Evolutionary conservation across 2,888 invertebrate genomes (phyloP), one percentile per base, ranked within the genome.

Genomic region (Dinocampus coccinellae): DNA sequence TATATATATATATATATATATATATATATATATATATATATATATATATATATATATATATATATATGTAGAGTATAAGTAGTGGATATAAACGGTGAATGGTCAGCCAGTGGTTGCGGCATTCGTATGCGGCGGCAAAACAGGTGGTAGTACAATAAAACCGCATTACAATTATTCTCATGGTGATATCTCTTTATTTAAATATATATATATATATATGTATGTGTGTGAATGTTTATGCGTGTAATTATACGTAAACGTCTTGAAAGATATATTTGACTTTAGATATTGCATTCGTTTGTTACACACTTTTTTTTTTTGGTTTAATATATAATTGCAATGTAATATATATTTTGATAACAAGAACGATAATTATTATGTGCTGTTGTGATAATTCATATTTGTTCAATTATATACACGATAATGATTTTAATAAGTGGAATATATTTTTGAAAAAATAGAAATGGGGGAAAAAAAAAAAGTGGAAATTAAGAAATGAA

Each of bases 91-190:
- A 55, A 63, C 62, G 75, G 79, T 81, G 80, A 81, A 81, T 79
- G 80, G 81, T 79, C 78, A 76, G 76, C 75, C 75, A 75, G 75
- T 76, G 74, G 52, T 66, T 36, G 62, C 62, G 69, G 72, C 72
- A 65, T 72, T 70, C 71, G 73, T 73, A 73, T 69, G 69, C 73
- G 13, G 29, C 55, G 57, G 70, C 80, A 80, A 81, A 83, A 85
- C 84, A 84, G 82, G 83, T 84, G 83, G 82, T 75, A 78, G 80
- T 79, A 79, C 83, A 84, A 85, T 85, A 85, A 85, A 84, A 84
- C 81, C 78, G 72, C 79, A 81, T 84, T 84, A 84, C 81, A 83
- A 79, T 81, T 84, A 83, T 81, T 80, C 80, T 80, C 69, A 69
- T 69, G 70, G 69, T 72, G 29, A 6, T 34, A 33, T 29, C 26